phyloP scores from a whole-genome alignment of 1,140 invertebrate genomes.

The Drosophila pachea region DNA sequence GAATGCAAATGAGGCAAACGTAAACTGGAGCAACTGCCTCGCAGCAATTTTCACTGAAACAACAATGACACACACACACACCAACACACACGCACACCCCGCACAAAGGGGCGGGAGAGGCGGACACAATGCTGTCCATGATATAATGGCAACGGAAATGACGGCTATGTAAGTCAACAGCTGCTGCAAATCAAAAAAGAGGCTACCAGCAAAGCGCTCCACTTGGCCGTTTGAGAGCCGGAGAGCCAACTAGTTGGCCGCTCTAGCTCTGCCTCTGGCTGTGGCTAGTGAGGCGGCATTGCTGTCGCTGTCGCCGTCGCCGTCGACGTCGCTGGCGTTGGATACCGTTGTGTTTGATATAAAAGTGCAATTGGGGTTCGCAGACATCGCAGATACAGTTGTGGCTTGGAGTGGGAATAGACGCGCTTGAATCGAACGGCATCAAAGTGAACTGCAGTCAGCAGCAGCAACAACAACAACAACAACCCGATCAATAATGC shows the following conservation, averaged over 20 bases:
- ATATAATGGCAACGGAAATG: constrained; percentile 66
- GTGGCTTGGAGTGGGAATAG: constrained; percentile 54
- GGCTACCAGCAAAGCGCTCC: constrained; percentile 33
- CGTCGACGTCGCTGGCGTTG: constrained; percentile 2
- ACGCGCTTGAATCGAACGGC: constrained; percentile 36
- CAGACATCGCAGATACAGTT: constrained; percentile 66
- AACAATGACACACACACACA: constrained; percentile 56
- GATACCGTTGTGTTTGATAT: constrained; percentile 48
- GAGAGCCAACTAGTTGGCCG: constrained; percentile 24
- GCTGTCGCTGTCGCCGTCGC: constrained; percentile 9
- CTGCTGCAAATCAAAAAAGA: constrained; percentile 74
- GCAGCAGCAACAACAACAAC: constrained; percentile 16
- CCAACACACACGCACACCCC: constrained; percentile 44
- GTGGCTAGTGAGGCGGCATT: no score
- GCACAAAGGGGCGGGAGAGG: not conserved
- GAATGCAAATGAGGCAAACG: constrained; percentile 37
- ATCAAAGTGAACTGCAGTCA: constrained; percentile 33
- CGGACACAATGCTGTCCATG: constrained; percentile 35
- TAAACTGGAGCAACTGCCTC: constrained; percentile 27
- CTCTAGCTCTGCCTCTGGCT: constrained; percentile 7
- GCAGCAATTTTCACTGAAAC: constrained; percentile 33
- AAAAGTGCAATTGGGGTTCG: constrained; percentile 72
- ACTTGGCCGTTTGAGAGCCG: constrained; percentile 29
- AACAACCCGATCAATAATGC: constrained; percentile 45
- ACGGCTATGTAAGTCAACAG: constrained; percentile 48